Conservation (phyloP, 2,113 vertebrate species). For the Manacus vitellinus region DNA sequence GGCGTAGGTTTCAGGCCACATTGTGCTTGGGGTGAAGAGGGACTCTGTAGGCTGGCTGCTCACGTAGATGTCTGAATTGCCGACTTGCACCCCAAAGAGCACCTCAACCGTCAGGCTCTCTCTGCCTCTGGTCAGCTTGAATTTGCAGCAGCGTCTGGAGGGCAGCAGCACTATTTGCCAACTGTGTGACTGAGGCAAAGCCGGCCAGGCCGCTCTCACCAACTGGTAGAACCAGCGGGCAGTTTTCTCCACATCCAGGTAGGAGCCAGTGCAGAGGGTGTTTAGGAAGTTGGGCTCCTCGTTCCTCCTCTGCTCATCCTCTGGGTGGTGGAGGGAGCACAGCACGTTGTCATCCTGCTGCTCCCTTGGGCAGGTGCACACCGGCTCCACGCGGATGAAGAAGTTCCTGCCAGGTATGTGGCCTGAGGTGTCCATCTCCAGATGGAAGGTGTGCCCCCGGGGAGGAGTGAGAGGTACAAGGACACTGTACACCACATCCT, state of each 20-base stretch:
- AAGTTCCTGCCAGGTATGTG: background rate
- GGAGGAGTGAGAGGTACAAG: background rate
- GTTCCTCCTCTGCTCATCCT: background rate
- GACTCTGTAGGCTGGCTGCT: background rate
- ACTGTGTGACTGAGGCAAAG: rapidly evolving
- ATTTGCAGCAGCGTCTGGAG: background rate
- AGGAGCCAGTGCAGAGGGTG: background rate
- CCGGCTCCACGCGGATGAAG: background rate
- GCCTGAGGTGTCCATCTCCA: background rate
- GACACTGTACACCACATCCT: rapidly evolving
- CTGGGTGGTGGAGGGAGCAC: background rate
- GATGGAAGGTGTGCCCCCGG: background rate
- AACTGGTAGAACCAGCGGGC: background rate
- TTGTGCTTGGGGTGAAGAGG: background rate
- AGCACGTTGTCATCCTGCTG: rapidly evolving
- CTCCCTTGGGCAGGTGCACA: background rate
- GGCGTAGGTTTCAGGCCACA: background rate
- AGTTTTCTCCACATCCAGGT: background rate
- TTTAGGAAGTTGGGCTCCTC: background rate
- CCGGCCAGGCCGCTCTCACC: background rate
- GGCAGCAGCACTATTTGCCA: background rate
- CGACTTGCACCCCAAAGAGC: background rate
- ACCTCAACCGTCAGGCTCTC: background rate
- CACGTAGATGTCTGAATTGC: background rate
- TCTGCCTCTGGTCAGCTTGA: background rate